Evolutionary conservation across 2,797 vertebrate genomes (phyloP).

Genomic region (Spea hammondii): DNA sequence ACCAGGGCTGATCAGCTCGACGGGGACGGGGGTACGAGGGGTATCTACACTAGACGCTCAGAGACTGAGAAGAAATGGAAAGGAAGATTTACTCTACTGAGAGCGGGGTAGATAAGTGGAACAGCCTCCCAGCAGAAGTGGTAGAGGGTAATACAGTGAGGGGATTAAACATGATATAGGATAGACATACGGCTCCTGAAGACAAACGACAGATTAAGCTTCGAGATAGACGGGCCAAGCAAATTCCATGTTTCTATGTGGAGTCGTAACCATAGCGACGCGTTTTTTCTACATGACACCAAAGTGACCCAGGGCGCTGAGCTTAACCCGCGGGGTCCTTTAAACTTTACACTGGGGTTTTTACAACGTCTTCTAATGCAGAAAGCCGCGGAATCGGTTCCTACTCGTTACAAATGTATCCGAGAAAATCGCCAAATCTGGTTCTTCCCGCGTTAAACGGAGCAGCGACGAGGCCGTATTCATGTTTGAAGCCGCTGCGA

Average conservation of each 20-base stretch:
- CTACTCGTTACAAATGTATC: neutral
- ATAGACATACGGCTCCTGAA: no score
- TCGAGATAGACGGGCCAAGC: neutral
- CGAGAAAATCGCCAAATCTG: slow-evolving; percentile 52
- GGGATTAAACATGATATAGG: no score
- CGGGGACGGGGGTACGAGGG: neutral
- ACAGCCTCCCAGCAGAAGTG: neutral
- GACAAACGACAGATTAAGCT: no score
- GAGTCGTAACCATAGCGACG: slow-evolving; percentile 3
- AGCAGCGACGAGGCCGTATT: neutral
- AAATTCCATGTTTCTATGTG: neutral
- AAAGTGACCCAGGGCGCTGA: neutral
- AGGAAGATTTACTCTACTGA: no score
- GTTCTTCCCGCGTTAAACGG: neutral
- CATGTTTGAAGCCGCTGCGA: no score
- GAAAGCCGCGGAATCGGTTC: neutral
- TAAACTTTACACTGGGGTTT: neutral
- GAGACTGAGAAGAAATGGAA: no score
- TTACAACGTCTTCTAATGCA: neutral
- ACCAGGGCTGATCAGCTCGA: neutral
- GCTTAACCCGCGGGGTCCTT: neutral
- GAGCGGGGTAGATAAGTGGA: neutral
- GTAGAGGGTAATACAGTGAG: no score
- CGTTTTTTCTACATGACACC: neutral
- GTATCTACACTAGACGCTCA: no score